Percentiles rank a stretch among this genome's conserved stretches.
phyloP scores from a whole-genome alignment of 1,140 invertebrate genomes.

The Tenebrio molitor region DNA sequence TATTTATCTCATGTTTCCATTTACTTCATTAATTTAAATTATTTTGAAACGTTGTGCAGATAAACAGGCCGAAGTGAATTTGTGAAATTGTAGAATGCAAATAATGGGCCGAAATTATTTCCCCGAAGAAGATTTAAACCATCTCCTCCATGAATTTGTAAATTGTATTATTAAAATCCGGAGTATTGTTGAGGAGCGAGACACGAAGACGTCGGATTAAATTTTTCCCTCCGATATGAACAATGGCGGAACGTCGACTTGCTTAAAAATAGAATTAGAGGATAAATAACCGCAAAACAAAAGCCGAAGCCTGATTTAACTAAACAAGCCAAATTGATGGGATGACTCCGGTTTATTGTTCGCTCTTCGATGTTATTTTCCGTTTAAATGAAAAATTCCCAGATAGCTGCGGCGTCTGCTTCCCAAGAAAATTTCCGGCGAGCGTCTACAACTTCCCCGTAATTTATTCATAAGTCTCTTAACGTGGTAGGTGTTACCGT shows the following conservation, averaged over 20 bases:
- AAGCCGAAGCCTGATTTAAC: conserved; percentile 28
- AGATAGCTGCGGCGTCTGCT: neutral
- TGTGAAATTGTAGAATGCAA: conserved; percentile 24
- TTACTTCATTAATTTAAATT: conserved; percentile 33
- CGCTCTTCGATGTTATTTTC: conserved; percentile 1
- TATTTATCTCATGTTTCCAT: conserved; percentile 27
- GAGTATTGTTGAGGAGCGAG: conserved; percentile 10
- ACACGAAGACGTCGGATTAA: conserved; percentile 21
- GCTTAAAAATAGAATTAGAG: conserved; percentile 13
- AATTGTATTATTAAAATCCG: conserved; percentile 27
- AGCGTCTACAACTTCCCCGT: neutral
- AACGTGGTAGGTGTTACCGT: neutral
- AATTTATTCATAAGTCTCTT: neutral
- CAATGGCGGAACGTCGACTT: neutral
- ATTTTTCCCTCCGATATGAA: conserved; percentile 26
- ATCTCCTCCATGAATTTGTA: conserved; percentile 28
- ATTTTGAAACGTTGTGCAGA: conserved; percentile 25
- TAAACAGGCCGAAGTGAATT: conserved; percentile 18
- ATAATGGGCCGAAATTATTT: conserved; percentile 21
- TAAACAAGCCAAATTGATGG: conserved; percentile 29
- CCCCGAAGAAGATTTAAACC: conserved; percentile 10
- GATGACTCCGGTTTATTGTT: neutral
- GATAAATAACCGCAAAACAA: conserved; percentile 22
- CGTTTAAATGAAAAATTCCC: neutral
- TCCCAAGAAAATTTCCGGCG: neutral